phyloP scores from a whole-genome alignment of 2,888 invertebrate species.

The Drosophila ezoana region DNA sequence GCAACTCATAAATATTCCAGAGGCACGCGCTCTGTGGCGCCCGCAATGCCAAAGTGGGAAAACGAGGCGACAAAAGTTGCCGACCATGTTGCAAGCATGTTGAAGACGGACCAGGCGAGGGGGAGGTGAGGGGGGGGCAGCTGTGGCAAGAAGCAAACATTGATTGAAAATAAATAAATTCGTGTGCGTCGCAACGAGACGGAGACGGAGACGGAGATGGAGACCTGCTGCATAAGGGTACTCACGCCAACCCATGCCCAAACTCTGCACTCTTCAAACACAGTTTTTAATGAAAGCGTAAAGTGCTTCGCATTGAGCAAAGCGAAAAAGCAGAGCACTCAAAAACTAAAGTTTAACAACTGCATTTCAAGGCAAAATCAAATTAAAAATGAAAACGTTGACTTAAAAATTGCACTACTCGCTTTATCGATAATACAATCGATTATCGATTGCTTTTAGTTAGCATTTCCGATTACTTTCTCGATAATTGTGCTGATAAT shows the following conservation, averaged over 20 bases:
- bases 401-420: background rate
- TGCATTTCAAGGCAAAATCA: background rate
- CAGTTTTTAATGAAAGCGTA: slow-evolving; percentile 15
- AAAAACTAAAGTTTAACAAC: slow-evolving; percentile 3
- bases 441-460: too few species aligned
- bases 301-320: slow-evolving; percentile 8
- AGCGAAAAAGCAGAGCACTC: background rate
- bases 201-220: background rate
- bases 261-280: slow-evolving; percentile 20
- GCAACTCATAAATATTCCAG: slow-evolving; percentile 75
- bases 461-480: too few species aligned
- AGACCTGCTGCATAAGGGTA: slow-evolving; percentile 18
- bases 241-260: slow-evolving; percentile 7
- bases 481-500: too few species aligned
- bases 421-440: background rate
- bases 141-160: slow-evolving; percentile 29
- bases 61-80: slow-evolving; percentile 73
- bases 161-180: slow-evolving; percentile 79
- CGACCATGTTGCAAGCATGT: slow-evolving; percentile 38
- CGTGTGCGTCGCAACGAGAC: slow-evolving; percentile 25
- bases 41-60: slow-evolving; percentile 53
- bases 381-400: background rate
- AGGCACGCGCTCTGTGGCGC: slow-evolving; percentile 65
- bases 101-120: slow-evolving; percentile 4
- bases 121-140: background rate